phyloP scores from a whole-genome alignment of 2,888 invertebrate species.

The Dugesia japonica region DNA sequence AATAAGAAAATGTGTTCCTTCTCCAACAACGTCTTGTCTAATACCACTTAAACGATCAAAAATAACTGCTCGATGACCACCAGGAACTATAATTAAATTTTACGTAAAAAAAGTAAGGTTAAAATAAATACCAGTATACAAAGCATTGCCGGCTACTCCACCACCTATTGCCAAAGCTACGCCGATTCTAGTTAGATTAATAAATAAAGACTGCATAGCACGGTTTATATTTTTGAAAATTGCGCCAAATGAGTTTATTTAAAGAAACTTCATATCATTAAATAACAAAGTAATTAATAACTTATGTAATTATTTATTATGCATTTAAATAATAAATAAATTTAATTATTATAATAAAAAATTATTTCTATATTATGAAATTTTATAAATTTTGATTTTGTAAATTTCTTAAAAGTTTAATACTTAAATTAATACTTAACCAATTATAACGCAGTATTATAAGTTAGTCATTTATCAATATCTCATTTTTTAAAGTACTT shows the following conservation, averaged over 20 bases:
- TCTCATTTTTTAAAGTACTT: not conserved
- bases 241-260: not conserved
- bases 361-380: not conserved
- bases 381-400: not conserved
- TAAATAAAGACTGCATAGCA: not conserved
- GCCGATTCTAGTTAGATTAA: not conserved
- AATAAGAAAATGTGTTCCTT: conserved; percentile 93
- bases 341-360: not conserved
- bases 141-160: not conserved
- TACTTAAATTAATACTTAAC: not conserved
- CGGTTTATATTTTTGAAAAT: not conserved
- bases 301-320: no score
- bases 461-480: not conserved
- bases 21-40: conserved; percentile 74
- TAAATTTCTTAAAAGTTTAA: not conserved
- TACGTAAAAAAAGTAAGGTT: not conserved
- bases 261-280: no score
- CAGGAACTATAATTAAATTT: conserved; percentile 59
- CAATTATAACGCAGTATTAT: not conserved
- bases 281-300: no score
- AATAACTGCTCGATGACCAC: conserved; percentile 94
- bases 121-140: not conserved
- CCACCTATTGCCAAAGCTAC: not conserved
- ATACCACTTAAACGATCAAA: conserved; percentile 93
- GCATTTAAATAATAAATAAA: not conserved